Base-by-base conservation (phyloP, 2,888 invertebrate species). In the Cybosia mesomella region DNA sequence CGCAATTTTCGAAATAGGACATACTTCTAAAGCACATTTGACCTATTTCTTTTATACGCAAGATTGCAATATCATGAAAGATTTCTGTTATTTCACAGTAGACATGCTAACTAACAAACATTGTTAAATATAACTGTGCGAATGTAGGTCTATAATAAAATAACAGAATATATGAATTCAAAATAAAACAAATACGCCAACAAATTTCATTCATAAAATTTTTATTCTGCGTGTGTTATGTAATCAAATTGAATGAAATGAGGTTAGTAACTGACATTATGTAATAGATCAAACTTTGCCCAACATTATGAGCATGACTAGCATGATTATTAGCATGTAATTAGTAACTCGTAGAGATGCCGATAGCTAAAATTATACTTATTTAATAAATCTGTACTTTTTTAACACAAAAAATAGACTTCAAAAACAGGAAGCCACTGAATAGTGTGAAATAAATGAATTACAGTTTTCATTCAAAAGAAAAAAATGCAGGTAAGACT, bases 201-300 rank as follows among this genome's bases (percentile, higher is more conserved):
- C 83, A 84, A 85, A 85, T 86, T 87, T 82, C 91, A 91, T 91
- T 92, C 89, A 91, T 88, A 90, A 91, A 90, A 89, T 84, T 74
- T 87, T 87, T 86, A 83, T 83, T 83, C 83, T 75, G 78, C 78
- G 77, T 73, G 73, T 77, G 84, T 91, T 89, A 85, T 88, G 89
- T 89, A 92, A 92, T 89, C 88, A 88, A 87, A 87, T 86, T 87
- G 85, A 80, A 80, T 73, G 78, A 89, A 81, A 91, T 85, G 86
- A 85, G 91, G 90, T 87, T 90, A 88, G 86, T 76, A 83, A 80
- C 79, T 69, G 76, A 68, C 78, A 72, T 81, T 82, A 82, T 81
- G 79, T 83, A 76, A 84, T 83, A 84, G 84, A 85, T 82, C 81
- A 85, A 79, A 82, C 79, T 79, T 80, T 74, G 79, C 70, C 80